Conservation (phyloP, 2,113 vertebrate species). For the Eonycteris spelaea region DNA sequence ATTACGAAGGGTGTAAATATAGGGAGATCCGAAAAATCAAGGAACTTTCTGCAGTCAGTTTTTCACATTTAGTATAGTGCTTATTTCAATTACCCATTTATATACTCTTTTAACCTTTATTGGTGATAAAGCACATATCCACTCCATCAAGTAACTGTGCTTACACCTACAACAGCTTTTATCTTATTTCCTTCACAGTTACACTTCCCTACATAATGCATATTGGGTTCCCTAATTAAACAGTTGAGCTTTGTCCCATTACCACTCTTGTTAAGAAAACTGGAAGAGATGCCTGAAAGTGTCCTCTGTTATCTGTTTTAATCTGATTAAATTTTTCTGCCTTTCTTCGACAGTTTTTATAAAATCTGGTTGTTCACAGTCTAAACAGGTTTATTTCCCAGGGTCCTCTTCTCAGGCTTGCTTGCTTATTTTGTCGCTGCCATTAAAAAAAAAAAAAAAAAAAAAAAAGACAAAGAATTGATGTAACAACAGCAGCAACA, state of each 20-base stretch:
- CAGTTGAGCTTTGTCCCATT: not conserved
- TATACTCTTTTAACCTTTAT: not conserved
- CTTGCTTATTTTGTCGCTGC: not conserved
- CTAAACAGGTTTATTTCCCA: not conserved
- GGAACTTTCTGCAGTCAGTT: not conserved
- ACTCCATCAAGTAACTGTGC: not conserved
- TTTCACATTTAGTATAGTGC: not conserved
- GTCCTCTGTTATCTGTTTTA: not conserved
- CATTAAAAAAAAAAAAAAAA: not conserved
- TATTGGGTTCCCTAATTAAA: not conserved
- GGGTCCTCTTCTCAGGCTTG: not conserved
- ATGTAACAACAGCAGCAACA: not conserved
- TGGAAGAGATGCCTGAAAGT: not conserved
- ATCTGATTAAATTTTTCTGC: not conserved
- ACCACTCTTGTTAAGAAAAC: conserved; percentile 14
- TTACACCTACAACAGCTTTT: not conserved
- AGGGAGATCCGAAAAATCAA: not conserved
- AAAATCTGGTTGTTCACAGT: not conserved
- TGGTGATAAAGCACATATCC: not conserved
- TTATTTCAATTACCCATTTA: not conserved
- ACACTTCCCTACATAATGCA: not conserved
- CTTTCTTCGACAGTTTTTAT: not conserved
- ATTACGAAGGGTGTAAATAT: not conserved
- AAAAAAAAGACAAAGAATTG: not conserved
- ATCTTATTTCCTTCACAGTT: not conserved